These are phyloP conservation scores for Blastomussa wellsi DNA, from an alignment of 92 coral and sea anemone species.

Conservation along the genomic window DNA sequence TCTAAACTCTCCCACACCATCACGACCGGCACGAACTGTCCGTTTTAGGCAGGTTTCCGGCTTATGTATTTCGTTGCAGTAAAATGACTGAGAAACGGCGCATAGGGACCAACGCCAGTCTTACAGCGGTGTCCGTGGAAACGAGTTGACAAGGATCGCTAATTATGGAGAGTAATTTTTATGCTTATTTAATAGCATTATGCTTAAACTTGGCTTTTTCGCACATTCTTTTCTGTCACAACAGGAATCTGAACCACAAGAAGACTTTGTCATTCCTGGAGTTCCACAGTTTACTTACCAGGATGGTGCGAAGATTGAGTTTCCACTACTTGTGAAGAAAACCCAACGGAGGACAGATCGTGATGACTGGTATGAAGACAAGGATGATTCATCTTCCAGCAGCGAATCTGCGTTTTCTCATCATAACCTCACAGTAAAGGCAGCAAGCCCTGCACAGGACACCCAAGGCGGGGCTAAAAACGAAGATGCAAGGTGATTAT, in stretches of 20 bases:
- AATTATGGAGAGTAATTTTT: no score
- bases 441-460: constrained; percentile 31
- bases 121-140: no score
- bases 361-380: constrained; percentile 53
- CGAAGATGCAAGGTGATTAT: constrained; percentile 24
- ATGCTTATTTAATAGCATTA: neutral
- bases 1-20: no score
- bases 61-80: no score
- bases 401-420: constrained; percentile 51
- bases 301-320: constrained; percentile 62
- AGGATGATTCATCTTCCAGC: constrained; percentile 65
- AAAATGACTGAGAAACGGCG: no score
- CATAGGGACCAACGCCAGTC: no score
- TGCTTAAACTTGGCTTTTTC: neutral
- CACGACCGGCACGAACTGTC: no score
- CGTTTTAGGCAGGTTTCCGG: no score
- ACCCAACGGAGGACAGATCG: constrained; percentile 44
- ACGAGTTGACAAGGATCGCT: no score
- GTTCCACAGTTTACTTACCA: constrained; percentile 85
- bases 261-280: constrained; percentile 72
- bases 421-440: constrained; percentile 20
- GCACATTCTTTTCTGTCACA: no score
- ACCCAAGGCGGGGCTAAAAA: constrained; percentile 15
- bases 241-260: constrained; percentile 63
- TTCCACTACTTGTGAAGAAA: constrained; percentile 81